A percentile compares a stretch with the other conserved stretches of the same genome.
These are phyloP conservation scores for Ophraella communa DNA, from an alignment of 2,888 invertebrate species.

Conservation along the genomic window DNA sequence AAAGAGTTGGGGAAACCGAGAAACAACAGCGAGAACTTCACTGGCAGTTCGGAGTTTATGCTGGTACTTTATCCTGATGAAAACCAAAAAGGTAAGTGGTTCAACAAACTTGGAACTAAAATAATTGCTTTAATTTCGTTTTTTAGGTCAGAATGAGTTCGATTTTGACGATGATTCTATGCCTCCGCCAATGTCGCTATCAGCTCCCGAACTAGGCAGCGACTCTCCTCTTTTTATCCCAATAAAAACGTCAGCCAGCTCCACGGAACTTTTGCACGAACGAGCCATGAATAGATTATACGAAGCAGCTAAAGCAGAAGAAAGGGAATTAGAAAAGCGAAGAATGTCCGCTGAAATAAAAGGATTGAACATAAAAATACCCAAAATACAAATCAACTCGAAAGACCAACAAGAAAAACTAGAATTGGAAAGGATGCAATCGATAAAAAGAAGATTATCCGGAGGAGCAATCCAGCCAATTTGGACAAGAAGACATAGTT, in stretches of 20 bases:
- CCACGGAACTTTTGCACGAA: slow-evolving; percentile 82
- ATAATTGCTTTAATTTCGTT: not conserved
- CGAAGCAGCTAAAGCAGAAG: slow-evolving; percentile 77
- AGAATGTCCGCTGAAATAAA: slow-evolving; percentile 33
- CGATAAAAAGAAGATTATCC: slow-evolving; percentile 61
- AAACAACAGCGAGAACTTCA: slow-evolving; percentile 60
- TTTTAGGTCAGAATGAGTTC: slow-evolving; percentile 54
- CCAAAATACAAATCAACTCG: slow-evolving; percentile 63
- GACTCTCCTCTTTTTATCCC: slow-evolving; percentile 64
- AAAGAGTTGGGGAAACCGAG: slow-evolving; percentile 32
- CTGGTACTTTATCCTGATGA: slow-evolving; percentile 67
- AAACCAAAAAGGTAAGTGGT: slow-evolving; percentile 50
- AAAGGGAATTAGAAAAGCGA: slow-evolving; percentile 63
- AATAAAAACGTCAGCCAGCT: slow-evolving; percentile 78
- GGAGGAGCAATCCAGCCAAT: slow-evolving; percentile 55
- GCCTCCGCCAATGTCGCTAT: slow-evolving; percentile 81
- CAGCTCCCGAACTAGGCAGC: slow-evolving; percentile 78
- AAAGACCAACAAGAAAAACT: slow-evolving; percentile 61
- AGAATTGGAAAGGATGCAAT: slow-evolving; percentile 60
- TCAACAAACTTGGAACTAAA: not conserved
- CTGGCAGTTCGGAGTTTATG: slow-evolving; percentile 83
- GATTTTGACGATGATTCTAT: slow-evolving; percentile 72
- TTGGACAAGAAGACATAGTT: slow-evolving; percentile 49
- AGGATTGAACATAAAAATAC: slow-evolving; percentile 46
- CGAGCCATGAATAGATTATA: slow-evolving; percentile 83